Evolutionary conservation across 2,797 vertebrate genomes (phyloP).

Genomic region (Tokudaia muenninki): DNA sequence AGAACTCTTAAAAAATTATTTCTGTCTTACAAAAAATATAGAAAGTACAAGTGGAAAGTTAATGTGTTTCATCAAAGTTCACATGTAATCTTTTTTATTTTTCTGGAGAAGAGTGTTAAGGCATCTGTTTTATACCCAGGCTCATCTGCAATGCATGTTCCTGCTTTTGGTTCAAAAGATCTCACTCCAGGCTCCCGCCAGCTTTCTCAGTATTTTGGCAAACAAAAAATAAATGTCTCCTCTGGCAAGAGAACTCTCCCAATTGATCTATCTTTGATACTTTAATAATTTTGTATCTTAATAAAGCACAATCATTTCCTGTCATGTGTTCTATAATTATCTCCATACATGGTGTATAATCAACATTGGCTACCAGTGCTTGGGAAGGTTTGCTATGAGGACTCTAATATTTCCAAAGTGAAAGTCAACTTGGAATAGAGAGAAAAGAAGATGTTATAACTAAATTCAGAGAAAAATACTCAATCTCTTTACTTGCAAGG

Average conservation of each 20-base stretch:
- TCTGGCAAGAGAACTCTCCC: background rate
- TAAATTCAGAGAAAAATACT: background rate
- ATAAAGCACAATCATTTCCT: constrained; percentile 21
- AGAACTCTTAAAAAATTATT: background rate
- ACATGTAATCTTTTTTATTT: background rate
- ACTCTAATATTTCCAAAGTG: constrained; percentile 54
- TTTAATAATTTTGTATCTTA: background rate
- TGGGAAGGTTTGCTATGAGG: constrained; percentile 26
- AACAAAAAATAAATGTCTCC: constrained; percentile 40
- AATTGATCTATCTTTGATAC: constrained; percentile 23
- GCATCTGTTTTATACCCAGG: background rate
- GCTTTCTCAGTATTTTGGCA: constrained; percentile 42
- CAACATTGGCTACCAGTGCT: constrained; percentile 3
- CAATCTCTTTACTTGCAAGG: background rate
- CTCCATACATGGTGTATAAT: background rate
- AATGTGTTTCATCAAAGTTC: background rate
- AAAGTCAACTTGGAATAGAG: background rate
- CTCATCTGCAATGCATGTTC: background rate
- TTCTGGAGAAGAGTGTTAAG: background rate
- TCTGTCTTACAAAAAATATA: background rate
- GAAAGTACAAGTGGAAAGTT: background rate
- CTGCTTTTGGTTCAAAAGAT: constrained; percentile 41
- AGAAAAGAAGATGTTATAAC: background rate
- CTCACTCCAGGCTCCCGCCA: constrained; percentile 6
- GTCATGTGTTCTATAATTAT: background rate